Percentiles rank a stretch among this genome's conserved stretches.
phyloP scores from a whole-genome alignment of 2,113 vertebrate species.

The Phasianus colchicus region DNA sequence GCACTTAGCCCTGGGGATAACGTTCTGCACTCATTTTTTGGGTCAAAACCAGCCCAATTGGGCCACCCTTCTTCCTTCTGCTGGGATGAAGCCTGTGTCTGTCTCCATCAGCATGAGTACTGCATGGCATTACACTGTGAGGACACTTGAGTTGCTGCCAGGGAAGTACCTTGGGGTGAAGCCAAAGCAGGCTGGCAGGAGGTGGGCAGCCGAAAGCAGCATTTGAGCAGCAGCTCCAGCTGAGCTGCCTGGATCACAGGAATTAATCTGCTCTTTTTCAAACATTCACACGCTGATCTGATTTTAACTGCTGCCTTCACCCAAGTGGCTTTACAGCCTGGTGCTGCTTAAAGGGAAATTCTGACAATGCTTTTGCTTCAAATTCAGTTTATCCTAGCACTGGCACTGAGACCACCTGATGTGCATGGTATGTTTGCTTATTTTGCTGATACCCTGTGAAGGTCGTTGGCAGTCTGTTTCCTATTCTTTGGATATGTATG shows the following conservation, averaged over 20 bases:
- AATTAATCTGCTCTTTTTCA: slow-evolving; percentile 38
- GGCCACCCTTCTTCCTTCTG: not conserved
- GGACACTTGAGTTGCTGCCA: not conserved
- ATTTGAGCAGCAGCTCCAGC: not conserved
- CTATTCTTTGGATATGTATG: not conserved
- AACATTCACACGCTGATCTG: not conserved
- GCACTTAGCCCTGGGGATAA: rapidly evolving
- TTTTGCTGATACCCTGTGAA: slow-evolving; percentile 37
- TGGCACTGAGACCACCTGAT: slow-evolving; percentile 49
- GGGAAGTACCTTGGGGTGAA: not conserved
- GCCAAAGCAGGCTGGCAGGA: not conserved
- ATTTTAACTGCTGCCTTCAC: slow-evolving; percentile 12
- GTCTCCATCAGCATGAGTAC: not conserved
- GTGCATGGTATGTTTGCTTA: slow-evolving; percentile 18
- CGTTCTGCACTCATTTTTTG: rapidly evolving
- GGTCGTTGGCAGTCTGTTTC: slow-evolving; percentile 36
- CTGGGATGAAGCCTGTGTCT: not conserved
- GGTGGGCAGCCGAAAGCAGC: not conserved
- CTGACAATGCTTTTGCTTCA: rapidly evolving
- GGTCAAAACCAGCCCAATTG: not conserved
- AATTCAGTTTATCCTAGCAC: not conserved
- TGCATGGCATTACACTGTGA: not conserved
- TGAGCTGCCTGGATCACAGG: not conserved
- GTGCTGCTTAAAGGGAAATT: slow-evolving; percentile 38
- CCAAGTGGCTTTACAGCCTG: not conserved